These are phyloP conservation scores for Parthenolecanium corni DNA, from an alignment of 2,888 invertebrate genomes.

Conservation along the genomic window DNA sequence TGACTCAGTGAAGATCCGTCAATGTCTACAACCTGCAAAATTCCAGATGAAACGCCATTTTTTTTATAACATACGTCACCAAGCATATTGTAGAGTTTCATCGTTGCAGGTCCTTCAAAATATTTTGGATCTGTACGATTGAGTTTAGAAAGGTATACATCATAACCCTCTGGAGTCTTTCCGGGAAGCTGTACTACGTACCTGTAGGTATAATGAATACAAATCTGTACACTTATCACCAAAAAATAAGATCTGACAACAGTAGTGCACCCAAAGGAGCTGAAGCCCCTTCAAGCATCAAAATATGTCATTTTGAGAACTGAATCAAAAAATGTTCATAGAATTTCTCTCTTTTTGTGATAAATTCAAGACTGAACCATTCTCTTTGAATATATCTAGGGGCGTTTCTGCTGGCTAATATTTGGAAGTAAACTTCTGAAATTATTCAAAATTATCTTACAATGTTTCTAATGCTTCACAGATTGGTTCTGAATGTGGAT, in stretches of 20 bases:
- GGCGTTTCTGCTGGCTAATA: too few relatives aligned
- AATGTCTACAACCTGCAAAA: constrained; percentile 29
- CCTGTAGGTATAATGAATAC: neutral
- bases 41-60: constrained; percentile 29
- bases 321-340: too few relatives aligned
- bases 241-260: too few relatives aligned
- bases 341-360: too few relatives aligned
- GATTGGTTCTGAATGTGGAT: constrained; percentile 19
- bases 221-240: neutral
- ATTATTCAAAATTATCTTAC: constrained; percentile 20
- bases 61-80: constrained; percentile 28
- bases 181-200: constrained; percentile 19
- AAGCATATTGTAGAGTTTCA: constrained; percentile 30
- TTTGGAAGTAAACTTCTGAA: neutral
- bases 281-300: too few relatives aligned
- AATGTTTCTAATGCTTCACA: constrained; percentile 27
- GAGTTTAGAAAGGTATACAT: constrained; percentile 24
- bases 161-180: constrained; percentile 27
- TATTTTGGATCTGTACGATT: constrained; percentile 26
- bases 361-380: too few relatives aligned
- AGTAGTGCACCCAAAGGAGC: too few relatives aligned
- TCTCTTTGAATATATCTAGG: too few relatives aligned
- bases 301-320: too few relatives aligned
- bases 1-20: constrained; percentile 30
- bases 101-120: constrained; percentile 28